Conservation (phyloP, 2,797 vertebrate genomes). For the Enteromius thamalakanensis region DNA sequence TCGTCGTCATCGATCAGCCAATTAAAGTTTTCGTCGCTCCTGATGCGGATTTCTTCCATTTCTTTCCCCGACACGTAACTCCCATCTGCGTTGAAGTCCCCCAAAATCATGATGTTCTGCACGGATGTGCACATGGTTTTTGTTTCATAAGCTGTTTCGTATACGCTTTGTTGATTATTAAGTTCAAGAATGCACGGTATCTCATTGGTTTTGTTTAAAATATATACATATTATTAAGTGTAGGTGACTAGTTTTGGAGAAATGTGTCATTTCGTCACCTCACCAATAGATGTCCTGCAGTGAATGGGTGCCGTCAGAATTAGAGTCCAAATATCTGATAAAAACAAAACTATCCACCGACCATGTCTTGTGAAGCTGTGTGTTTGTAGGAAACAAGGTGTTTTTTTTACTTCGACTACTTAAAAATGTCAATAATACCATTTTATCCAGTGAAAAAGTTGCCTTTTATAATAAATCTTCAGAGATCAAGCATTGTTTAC, state of each 20-base stretch:
- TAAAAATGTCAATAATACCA: neutral
- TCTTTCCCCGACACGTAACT: conserved; percentile 71
- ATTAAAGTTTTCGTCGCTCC: conserved; percentile 74
- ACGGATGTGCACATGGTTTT: neutral
- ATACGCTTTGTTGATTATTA: too few species aligned
- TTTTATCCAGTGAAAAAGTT: neutral
- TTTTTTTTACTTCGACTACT: neutral
- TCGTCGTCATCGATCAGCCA: conserved; percentile 80
- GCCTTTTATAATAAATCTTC: too few species aligned
- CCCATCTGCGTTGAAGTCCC: conserved; percentile 82
- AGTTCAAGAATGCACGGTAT: too few species aligned
- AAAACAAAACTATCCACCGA: neutral
- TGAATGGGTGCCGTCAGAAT: neutral
- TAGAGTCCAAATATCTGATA: neutral
- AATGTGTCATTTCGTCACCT: too few species aligned
- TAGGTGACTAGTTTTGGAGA: too few species aligned
- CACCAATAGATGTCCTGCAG: neutral
- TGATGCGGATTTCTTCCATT: conserved; percentile 75
- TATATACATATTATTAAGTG: too few species aligned
- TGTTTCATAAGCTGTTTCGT: neutral
- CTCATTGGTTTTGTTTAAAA: too few species aligned
- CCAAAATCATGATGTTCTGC: conserved; percentile 82
- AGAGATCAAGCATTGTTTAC: too few species aligned
- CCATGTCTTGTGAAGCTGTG: neutral
- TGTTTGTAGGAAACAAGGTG: neutral